These are phyloP conservation scores for Spilogale gracilis DNA, from an alignment of 2,113 vertebrate genomes.

Conservation along the genomic window DNA sequence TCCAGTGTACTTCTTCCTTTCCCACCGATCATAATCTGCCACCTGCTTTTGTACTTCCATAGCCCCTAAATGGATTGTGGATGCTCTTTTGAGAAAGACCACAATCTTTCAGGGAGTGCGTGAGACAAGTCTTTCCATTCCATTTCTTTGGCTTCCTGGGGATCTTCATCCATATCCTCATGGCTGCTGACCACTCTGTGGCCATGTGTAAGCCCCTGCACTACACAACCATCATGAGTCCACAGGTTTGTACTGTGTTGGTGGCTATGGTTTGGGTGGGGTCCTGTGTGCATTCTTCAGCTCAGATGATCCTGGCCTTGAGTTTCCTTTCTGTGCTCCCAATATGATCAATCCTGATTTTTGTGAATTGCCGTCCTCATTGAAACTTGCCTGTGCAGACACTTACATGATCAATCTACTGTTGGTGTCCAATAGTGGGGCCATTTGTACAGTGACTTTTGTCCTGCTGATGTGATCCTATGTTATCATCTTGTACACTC, in stretches of 20 bases:
- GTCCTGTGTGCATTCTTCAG: conserved; percentile 54
- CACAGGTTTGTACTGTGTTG: not conserved
- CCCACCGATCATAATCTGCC: conserved; percentile 65
- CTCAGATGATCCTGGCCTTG: conserved; percentile 57
- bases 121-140: too few relatives aligned
- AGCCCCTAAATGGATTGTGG: conserved; percentile 12
- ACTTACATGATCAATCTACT: conserved; percentile 38
- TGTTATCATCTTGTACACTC: not conserved
- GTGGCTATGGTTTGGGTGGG: conserved; percentile 44
- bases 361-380: conserved; percentile 45
- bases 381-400: conserved; percentile 46
- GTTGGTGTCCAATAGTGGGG: conserved; percentile 37
- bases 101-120: too few relatives aligned
- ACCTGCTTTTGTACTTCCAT: conserved; percentile 45
- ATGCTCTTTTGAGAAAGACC: not conserved
- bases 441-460: not conserved
- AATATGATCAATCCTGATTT: conserved; percentile 73
- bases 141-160: too few relatives aligned
- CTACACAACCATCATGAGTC: conserved; percentile 58
- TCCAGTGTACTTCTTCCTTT: conserved; percentile 66
- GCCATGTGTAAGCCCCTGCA: not conserved
- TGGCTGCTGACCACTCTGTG: too few relatives aligned
- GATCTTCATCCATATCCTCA: too few relatives aligned
- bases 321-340: conserved; percentile 61
- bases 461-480: conserved; percentile 40